Conservation (phyloP, 2,797 vertebrate genomes). For the Bryconaethiops microstoma region DNA sequence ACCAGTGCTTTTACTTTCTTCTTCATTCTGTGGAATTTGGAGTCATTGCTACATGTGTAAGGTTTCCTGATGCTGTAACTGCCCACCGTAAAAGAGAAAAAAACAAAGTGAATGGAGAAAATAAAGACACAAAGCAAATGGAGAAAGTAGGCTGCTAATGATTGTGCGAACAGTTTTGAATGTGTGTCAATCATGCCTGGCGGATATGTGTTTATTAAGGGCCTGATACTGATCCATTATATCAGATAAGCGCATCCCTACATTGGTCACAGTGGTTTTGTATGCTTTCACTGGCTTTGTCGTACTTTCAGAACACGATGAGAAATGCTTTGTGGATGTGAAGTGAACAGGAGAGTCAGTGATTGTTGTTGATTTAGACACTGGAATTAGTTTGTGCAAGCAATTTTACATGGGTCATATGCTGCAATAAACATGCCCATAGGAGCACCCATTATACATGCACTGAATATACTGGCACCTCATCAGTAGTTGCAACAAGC, state of each 20-base stretch:
- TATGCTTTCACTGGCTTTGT: not conserved
- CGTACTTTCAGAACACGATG: not conserved
- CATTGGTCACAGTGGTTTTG: not conserved
- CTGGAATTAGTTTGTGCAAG: not conserved
- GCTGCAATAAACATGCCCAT: not conserved
- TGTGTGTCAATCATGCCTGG: too few relatives aligned
- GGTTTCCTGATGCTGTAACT: too few relatives aligned
- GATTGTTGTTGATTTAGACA: not conserved
- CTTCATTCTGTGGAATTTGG: not conserved
- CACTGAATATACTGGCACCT: not conserved
- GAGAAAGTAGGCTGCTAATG: too few relatives aligned
- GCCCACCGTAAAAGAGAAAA: too few relatives aligned
- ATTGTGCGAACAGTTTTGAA: too few relatives aligned
- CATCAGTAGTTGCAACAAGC: not conserved
- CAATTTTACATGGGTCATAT: slow-evolving; percentile 2
- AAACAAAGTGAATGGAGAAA: too few relatives aligned
- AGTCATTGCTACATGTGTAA: too few relatives aligned
- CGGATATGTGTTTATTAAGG: too few relatives aligned
- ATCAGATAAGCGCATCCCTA: too few relatives aligned
- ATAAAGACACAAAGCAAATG: too few relatives aligned
- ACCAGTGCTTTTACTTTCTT: not conserved
- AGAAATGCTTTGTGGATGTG: not conserved
- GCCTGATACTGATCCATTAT: not conserved
- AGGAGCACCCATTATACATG: not conserved
- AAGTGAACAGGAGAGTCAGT: not conserved